phyloP scores from a whole-genome alignment of 53 echinoderm and acorn worm species.

The Hippasteria phrygiana region DNA sequence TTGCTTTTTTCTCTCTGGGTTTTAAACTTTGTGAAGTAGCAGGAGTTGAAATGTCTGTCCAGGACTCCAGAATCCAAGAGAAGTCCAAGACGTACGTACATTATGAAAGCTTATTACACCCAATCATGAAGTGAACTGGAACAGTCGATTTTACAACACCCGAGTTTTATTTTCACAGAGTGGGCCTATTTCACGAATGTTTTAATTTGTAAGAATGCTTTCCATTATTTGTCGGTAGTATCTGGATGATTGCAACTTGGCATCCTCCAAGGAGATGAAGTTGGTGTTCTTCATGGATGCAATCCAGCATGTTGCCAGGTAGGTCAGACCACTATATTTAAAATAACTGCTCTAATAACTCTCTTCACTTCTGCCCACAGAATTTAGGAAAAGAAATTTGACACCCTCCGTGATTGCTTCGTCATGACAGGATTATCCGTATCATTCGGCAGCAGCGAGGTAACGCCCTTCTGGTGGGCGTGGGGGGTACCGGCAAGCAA shows the following conservation, averaged over 20 bases:
- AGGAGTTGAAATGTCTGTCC: no score
- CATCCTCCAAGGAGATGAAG: slow-evolving; percentile 98
- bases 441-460: slow-evolving; percentile 99
- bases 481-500: slow-evolving; percentile 98
- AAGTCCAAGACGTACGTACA: no score
- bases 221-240: slow-evolving; percentile 69
- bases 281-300: slow-evolving; percentile 99
- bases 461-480: slow-evolving; percentile 95
- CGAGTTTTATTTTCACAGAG: no score
- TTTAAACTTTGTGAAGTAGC: no score
- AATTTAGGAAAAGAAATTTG: neutral
- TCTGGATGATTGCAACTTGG: slow-evolving; percentile 97
- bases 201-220: neutral
- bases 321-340: slow-evolving; percentile 7
- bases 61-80: no score
- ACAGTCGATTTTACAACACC: no score
- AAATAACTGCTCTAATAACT: neutral
- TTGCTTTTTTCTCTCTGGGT: neutral
- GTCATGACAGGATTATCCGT: slow-evolving; percentile 82
- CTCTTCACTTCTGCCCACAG: neutral
- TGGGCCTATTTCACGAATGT: no score
- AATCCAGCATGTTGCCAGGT: slow-evolving; percentile 91
- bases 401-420: neutral
- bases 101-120: no score
- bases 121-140: no score